Percentiles rank a stretch among this genome's conserved stretches.
phyloP scores from a whole-genome alignment of 2,797 vertebrate genomes.

The Gastrophryne carolinensis region DNA sequence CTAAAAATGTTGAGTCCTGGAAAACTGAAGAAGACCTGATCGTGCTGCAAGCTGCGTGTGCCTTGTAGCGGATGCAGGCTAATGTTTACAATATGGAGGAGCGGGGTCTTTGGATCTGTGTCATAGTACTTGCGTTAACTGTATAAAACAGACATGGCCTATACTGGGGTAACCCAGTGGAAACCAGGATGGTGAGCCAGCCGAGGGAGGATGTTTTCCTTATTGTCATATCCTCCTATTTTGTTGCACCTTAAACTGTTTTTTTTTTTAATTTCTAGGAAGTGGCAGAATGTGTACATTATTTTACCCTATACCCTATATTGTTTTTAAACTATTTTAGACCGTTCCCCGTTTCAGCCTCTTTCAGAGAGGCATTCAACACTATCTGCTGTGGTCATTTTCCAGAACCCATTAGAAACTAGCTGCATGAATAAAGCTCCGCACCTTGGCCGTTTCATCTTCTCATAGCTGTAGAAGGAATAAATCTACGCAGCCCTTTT shows the following conservation, averaged over 20 bases:
- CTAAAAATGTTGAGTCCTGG: constrained; percentile 2
- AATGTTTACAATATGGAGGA: constrained; percentile 42
- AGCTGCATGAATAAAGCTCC: background rate
- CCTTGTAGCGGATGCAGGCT: constrained; percentile 23
- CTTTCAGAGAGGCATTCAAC: constrained; percentile 21
- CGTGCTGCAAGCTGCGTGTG: constrained; percentile 2
- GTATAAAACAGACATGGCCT: background rate
- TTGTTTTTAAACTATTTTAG: no score
- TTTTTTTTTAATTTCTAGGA: background rate
- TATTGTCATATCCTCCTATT: constrained; percentile 7
- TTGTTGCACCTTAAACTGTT: constrained; percentile 32
- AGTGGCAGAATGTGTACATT: constrained; percentile 11
- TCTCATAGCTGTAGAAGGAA: background rate
- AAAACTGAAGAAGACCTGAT: background rate
- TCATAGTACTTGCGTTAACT: background rate
- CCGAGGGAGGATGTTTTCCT: background rate
- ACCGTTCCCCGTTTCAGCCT: constrained; percentile 5
- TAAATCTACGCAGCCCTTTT: background rate
- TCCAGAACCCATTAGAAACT: background rate
- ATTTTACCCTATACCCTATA: background rate
- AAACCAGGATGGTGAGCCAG: background rate
- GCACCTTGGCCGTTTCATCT: background rate
- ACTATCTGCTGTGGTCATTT: background rate
- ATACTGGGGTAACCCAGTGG: background rate
- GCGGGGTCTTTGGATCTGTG: background rate